Conservation (phyloP, 2,797 vertebrate genomes). For the Notamacropus eugenii region DNA sequence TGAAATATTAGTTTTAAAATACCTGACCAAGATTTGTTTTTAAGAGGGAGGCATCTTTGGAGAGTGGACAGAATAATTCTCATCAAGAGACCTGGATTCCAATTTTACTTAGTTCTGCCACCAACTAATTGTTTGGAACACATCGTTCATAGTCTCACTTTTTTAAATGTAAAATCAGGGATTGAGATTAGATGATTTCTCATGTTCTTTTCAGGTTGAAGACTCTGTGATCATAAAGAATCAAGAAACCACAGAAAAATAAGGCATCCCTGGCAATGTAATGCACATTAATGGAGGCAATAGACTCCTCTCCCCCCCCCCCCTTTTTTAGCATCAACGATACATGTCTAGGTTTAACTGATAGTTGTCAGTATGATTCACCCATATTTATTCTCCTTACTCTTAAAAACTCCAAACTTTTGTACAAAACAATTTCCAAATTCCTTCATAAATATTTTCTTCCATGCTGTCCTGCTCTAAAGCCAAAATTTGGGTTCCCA, state of each 20-base stretch:
- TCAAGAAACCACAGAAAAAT: neutral
- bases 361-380: conserved; percentile 30
- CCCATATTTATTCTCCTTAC: neutral
- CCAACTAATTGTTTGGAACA: neutral
- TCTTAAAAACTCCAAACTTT: conserved; percentile 10
- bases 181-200: neutral
- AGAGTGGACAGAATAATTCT: neutral
- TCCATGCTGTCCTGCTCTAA: conserved; percentile 27
- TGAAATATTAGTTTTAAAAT: conserved; percentile 56
- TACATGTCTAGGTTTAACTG: conserved; percentile 37
- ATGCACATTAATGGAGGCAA: neutral
- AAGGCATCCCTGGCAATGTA: neutral
- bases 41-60: conserved; percentile 30
- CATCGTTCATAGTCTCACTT: neutral
- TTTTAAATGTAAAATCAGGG: neutral
- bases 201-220: neutral
- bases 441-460: conserved; percentile 27
- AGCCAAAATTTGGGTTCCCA: neutral
- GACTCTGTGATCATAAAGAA: neutral
- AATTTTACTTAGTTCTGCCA: neutral
- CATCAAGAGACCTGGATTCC: conserved; percentile 26
- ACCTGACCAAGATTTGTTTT: conserved; percentile 45
- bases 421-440: conserved; percentile 49
- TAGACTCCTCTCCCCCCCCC: neutral
- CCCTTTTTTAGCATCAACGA: neutral